Conservation (phyloP, 2,797 vertebrate genomes). For the Circus cinereus region DNA sequence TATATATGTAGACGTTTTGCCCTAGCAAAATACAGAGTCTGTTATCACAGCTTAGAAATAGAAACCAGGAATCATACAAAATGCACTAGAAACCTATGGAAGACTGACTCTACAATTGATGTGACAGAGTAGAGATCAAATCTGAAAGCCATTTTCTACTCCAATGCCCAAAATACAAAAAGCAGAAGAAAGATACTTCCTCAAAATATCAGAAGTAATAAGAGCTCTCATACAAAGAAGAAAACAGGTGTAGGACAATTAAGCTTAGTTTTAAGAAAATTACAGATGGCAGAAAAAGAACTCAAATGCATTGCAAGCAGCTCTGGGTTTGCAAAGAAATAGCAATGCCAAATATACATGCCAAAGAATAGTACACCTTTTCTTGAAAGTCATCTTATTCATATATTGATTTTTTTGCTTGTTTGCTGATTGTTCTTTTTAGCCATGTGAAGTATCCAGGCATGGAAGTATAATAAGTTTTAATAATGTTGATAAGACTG, state of each 20-base stretch:
- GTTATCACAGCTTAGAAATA: neutral
- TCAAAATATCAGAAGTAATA: slow-evolving; percentile 5
- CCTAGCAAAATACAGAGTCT: neutral
- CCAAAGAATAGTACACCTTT: neutral
- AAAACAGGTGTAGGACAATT: neutral
- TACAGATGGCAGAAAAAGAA: neutral
- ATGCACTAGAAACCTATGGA: neutral
- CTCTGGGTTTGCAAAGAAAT: neutral
- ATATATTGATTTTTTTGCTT: neutral
- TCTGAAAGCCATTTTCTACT: slow-evolving; percentile 57
- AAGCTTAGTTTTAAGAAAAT: neutral
- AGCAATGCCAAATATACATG: neutral
- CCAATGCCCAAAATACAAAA: slow-evolving; percentile 24
- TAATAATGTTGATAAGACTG: neutral
- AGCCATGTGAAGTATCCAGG: neutral
- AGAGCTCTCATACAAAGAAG: neutral
- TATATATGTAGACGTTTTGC: neutral
- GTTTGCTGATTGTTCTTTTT: neutral
- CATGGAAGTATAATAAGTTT: neutral
- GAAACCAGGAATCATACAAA: neutral
- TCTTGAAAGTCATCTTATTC: neutral
- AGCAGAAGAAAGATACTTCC: slow-evolving; percentile 8
- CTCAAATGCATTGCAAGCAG: neutral
- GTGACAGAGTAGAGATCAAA: slow-evolving; percentile 16
- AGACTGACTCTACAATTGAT: slow-evolving; percentile 16